Base-by-base conservation (phyloP, 1,140 invertebrate species). In the Drosophila bipectinata region DNA sequence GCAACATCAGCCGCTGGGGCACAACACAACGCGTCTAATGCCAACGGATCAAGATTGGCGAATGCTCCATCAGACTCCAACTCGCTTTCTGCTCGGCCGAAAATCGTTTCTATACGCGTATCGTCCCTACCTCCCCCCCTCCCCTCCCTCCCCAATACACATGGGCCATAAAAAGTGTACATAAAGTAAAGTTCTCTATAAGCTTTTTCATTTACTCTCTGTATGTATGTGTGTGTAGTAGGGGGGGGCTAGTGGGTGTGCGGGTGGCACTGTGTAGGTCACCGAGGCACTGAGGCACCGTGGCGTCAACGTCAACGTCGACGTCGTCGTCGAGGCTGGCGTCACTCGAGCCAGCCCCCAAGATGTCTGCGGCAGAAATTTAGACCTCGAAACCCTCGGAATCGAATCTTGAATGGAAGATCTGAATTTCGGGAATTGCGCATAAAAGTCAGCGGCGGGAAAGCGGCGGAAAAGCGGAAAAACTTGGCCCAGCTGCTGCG, bases 31-130 rank as follows among this genome's bases (percentile, higher is more conserved):
- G 84, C 83, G 83, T 88, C 84, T 79, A 79, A 61, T 74, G 84
- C 76, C 83, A 83, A 72, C 84, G 83, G 79, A 88, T 83, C 59
- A 89, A 77, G 84, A 73, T 83, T 89, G 84, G 72, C 83, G 83
- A 89, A 89, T 88, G 82, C 72, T 63, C 63, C 63, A 67, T 48
- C 74, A 58, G 74, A 49, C 72, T 79, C 73, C 62, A 78, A 60
- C 72, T 85, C 63, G 56, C 71, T 54, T 73, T 76, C 62, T 71
- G 72, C 41, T 74, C 78, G 55, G 60, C 61, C 81, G 58, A 61
- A 84, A 84, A 76, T 54, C 52, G 77, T 56, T 79, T 61, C 77
- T 74, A 74, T 75, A 55, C 61, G 57, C 76, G 48, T 52, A 44
- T 39, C 55, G 56, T 28, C 21, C 21, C 21, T 21, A 2, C 21